A percentile compares a stretch with the other conserved stretches of the same genome.
These are phyloP conservation scores for Drosophila bocqueti DNA, from an alignment of 1,140 invertebrate species.

Conservation along the genomic window DNA sequence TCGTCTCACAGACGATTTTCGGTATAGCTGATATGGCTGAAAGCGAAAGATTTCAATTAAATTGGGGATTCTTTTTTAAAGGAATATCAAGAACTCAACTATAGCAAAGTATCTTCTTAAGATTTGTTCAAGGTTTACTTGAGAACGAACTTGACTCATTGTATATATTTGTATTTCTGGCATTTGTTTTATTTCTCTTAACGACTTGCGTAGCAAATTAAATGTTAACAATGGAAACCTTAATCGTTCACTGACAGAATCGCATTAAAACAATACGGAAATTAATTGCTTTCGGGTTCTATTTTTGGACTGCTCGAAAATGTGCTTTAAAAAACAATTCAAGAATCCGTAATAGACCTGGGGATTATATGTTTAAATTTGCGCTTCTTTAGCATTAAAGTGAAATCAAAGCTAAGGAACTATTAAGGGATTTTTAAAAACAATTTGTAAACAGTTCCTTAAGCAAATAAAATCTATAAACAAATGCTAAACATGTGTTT, in stretches of 20 bases:
- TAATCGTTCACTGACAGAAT: conserved; percentile 13
- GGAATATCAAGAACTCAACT: neutral
- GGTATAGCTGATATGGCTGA: conserved; percentile 97
- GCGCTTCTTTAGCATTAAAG: neutral
- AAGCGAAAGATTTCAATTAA: conserved; percentile 43
- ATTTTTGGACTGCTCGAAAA: neutral
- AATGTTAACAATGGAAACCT: conserved; percentile 21
- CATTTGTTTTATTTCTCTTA: conserved; percentile 7
- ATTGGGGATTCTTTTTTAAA: neutral
- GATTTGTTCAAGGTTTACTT: neutral
- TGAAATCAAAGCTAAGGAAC: neutral
- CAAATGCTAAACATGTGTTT: neutral
- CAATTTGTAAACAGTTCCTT: neutral
- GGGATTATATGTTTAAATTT: conserved; percentile 12
- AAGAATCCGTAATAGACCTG: neutral
- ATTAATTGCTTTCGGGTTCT: conserved; percentile 6
- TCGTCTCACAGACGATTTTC: conserved; percentile 98
- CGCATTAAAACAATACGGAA: conserved; percentile 18
- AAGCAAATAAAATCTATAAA: conserved; percentile 9
- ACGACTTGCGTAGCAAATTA: conserved; percentile 12
- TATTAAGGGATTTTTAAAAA: neutral
- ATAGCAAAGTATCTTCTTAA: neutral
- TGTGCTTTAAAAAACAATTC: conserved; percentile 14
- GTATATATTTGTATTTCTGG: neutral
- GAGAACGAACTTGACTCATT: neutral